A percentile compares a stretch with the other conserved stretches of the same genome.
Conservation (phyloP, 1,140 invertebrate genomes). For the Sminthurides bifidus region DNA sequence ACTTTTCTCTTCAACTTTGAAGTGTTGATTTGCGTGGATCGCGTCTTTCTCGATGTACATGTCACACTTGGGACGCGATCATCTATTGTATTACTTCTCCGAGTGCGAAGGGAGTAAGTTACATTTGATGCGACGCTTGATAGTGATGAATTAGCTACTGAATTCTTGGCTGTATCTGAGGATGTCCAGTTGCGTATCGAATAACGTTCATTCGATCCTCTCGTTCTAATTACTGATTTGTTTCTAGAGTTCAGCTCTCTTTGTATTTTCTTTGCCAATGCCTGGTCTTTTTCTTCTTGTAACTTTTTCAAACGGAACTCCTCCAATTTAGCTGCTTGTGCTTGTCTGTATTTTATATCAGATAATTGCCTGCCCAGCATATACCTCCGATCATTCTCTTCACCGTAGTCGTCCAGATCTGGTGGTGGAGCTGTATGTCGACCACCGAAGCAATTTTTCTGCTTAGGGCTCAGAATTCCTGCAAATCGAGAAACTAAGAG, state of each 20-base stretch:
- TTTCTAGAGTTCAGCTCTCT: not conserved
- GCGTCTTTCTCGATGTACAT: too few species aligned
- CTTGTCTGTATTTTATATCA: not conserved
- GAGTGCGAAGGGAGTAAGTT: too few species aligned
- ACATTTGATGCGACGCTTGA: too few species aligned
- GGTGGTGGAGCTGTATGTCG: not conserved
- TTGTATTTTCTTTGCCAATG: not conserved
- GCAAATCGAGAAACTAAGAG: not conserved
- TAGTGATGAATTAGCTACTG: too few species aligned
- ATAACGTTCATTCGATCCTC: constrained; percentile 3
- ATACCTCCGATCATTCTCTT: not conserved
- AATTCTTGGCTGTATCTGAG: too few species aligned
- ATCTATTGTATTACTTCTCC: too few species aligned
- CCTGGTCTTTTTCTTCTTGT: constrained; percentile 4
- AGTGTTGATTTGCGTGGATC: too few species aligned
- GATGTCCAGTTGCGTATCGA: constrained; percentile 15
- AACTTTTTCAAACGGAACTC: constrained; percentile 4
- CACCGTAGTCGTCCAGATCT: not conserved
- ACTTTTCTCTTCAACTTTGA: too few species aligned
- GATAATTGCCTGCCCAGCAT: not conserved
- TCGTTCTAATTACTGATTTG: not conserved
- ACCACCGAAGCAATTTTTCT: not conserved
- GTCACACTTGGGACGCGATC: too few species aligned
- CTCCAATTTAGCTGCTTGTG: constrained; percentile 5
- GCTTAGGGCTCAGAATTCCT: too few species aligned